Evolutionary conservation across 2,113 vertebrate genomes (phyloP).

Genomic region (Crotalus viridis): DNA sequence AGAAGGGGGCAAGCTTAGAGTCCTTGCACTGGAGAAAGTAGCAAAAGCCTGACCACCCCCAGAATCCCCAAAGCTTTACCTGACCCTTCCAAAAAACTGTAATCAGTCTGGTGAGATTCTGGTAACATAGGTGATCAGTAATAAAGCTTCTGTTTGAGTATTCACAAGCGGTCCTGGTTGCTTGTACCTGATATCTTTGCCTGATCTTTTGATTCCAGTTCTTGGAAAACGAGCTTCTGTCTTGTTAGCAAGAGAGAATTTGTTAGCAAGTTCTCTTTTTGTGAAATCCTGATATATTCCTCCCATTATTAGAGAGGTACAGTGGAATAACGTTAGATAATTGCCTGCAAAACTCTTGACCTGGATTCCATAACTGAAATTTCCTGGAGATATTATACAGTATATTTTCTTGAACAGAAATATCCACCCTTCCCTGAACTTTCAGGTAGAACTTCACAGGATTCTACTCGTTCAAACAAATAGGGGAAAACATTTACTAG

Average conservation of each 20-base stretch:
- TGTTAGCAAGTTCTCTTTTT: neutral
- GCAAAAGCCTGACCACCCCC: no score
- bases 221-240: no score
- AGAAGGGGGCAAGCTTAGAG: no score
- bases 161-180: no score
- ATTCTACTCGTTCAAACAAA: neutral
- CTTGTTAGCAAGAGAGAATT: neutral
- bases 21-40: no score
- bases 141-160: no score
- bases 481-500: neutral
- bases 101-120: no score
- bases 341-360: neutral
- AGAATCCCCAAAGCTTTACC: no score
- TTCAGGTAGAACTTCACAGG: neutral
- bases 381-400: neutral
- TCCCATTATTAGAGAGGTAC: neutral
- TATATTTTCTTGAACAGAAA: neutral
- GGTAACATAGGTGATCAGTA: no score
- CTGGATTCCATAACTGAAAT: neutral
- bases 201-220: neutral
- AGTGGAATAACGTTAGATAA: neutral
- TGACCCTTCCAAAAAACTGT: no score
- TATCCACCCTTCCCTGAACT: neutral
- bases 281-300: neutral
- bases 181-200: neutral